Base-by-base conservation (phyloP, 2,797 vertebrate species). In the Paguma larvata region DNA sequence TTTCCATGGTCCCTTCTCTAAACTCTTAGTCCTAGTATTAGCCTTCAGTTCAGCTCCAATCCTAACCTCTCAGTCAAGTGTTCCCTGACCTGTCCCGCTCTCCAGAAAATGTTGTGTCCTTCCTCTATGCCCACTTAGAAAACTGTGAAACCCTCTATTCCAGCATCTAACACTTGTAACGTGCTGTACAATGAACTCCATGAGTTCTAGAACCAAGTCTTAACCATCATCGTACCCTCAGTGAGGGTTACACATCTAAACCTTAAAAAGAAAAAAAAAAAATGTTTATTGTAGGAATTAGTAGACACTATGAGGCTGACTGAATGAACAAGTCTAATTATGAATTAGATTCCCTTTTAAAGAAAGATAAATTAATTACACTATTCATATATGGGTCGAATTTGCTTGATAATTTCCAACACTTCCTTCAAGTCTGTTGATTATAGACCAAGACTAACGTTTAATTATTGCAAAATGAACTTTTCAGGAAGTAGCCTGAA, bases 401-500 rank as follows among this genome's bases (percentile, higher is more conserved):
- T 85, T 34, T 94, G 34, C 27, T 91, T 63, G 27, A 23, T 62
- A 89, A 70, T 92, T 84, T 92, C 78, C 34, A 90, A 79, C 34
- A 77, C 2, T 77, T 75, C 51, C 63, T 41, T 79, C 48, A 6
- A 70, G 13, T 62, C 87, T 87, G 80, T 44, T 68, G 44, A 82
- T 86, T 72, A 53, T 23, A 88, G 68, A 85, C 19, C 25, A 78
- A 75, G 48, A 84, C 77, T 86, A 67, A 78, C 23, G 56, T 91
- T 95, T 85, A 92, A 93, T 95, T 86, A 97, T 18, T 94, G 21
- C 16, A 95, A 97, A 98, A 91, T 95, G 63, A 97, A 95, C 80
- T 96, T 97, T 97, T 94, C 72, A 77, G 34, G 82, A 95, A 89
- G 77, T 75, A 97, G n/a, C 41, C 75, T 84, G 78, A 90, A 72